Base-by-base conservation (phyloP, 2,113 vertebrate genomes). In the Halcyon malimbica region DNA sequence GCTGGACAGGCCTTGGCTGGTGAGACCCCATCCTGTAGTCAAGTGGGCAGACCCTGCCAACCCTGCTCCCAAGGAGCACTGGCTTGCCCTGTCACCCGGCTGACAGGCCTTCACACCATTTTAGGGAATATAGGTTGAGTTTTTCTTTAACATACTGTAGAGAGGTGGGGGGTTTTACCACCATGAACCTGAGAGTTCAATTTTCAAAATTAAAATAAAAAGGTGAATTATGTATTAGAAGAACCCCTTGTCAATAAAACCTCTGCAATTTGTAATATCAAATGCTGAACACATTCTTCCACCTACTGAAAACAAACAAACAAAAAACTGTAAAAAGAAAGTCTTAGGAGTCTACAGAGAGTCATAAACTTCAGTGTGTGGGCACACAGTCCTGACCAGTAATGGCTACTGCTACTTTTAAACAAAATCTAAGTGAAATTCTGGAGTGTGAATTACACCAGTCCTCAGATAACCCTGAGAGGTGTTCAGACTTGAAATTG, bases 131-230 rank as follows among this genome's bases (percentile, higher is more conserved):
- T 0, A 25, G 33, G 15, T 31, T 37, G 26, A 54, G 20, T 74
- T 29, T 33, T 69, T 68, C 14, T 35, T 56, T 33, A 81, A 67
- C 14, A 13, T 20, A 35, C 4, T 18, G 9, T 31, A 82, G 6
- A 82, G 29, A 74, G 6, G 10, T 60, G 37, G 35, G 33, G 4
- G 0, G 2, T 13, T 39, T 73, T 37, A 48, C 41, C 33, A 75
- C 42, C 10, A 18, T 0, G 0, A 90, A 50, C 16, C 9, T 4
- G 12, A 84, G 60, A 60, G 33, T 11, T 1, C 62, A 1, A 3
- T 54, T 83, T 77, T 50, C 84, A 0, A 10, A 59, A 59, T 39
- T 69, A 54, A 77, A 92, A 71, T 12, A 39, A 6, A 83, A 42
- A 65, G 3, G 6, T 5, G 9, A 83, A 28, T 28, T 64, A 57